Percentiles rank a stretch among this genome's conserved stretches.
Evolutionary conservation across 2,797 vertebrate species (phyloP).

Genomic region (Mionectes olivaceus): DNA sequence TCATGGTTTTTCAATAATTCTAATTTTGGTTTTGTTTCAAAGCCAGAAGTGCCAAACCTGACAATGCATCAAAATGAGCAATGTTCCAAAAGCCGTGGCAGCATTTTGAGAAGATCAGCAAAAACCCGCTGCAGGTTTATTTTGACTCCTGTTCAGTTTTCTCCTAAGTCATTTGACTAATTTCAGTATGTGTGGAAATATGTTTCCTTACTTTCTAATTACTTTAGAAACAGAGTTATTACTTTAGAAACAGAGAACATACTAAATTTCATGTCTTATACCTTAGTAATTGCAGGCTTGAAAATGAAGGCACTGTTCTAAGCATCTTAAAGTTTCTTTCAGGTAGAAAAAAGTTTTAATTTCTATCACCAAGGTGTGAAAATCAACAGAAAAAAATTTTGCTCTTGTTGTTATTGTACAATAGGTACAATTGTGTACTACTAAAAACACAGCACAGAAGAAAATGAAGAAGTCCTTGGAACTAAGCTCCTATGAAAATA

Average conservation of each 20-base stretch:
- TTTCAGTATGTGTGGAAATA: background rate
- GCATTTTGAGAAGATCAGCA: conserved; percentile 44
- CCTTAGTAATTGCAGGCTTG: background rate
- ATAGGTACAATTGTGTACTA: background rate
- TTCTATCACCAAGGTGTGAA: background rate
- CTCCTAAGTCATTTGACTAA: background rate
- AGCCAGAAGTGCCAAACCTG: background rate
- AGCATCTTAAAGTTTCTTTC: background rate
- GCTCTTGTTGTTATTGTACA: background rate
- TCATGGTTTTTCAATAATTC: conserved; percentile 28
- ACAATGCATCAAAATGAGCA: conserved; percentile 1
- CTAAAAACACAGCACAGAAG: background rate
- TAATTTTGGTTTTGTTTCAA: conserved; percentile 21
- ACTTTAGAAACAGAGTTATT: background rate
- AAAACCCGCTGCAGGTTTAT: background rate
- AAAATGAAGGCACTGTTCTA: background rate
- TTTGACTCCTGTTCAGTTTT: conserved; percentile 5
- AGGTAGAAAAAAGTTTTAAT: background rate
- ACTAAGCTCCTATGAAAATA: background rate
- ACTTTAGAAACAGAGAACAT: background rate
- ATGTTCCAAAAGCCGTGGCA: background rate
- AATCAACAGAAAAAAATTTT: background rate
- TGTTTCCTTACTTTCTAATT: background rate
- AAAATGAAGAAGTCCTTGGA: background rate
- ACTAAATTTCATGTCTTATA: background rate